Evolutionary conservation across 2,797 vertebrate genomes (phyloP).

Genomic region (Remorina albescens): DNA sequence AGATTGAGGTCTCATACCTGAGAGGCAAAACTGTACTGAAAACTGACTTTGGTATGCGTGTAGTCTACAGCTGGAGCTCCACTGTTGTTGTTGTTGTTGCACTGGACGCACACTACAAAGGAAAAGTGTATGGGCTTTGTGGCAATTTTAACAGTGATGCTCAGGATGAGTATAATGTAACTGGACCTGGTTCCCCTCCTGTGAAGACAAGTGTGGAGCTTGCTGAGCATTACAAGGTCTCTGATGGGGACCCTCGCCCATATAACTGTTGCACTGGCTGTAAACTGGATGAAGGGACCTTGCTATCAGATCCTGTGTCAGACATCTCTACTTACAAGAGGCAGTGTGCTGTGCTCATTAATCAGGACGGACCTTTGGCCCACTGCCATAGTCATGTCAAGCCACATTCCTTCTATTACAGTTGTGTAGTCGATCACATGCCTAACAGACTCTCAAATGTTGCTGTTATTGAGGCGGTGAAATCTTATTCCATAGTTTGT

Average conservation of each 20-base stretch:
- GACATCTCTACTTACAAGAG: background rate
- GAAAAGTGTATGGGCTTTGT: constrained; percentile 61
- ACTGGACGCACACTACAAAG: constrained; percentile 34
- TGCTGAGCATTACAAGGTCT: constrained; percentile 44
- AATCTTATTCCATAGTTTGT: constrained; percentile 48
- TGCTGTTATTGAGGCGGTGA: constrained; percentile 3
- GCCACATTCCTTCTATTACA: constrained; percentile 35
- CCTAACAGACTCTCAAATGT: background rate
- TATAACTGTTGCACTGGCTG: constrained; percentile 35
- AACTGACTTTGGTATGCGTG: constrained; percentile 55
- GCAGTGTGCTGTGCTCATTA: constrained; percentile 24
- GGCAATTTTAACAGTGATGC: constrained; percentile 57
- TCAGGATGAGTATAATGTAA: constrained; percentile 38
- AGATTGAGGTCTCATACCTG: constrained; percentile 35
- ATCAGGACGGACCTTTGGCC: constrained; percentile 4
- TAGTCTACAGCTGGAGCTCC: constrained; percentile 44
- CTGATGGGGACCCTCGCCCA: constrained; percentile 29
- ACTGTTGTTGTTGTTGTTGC: constrained; percentile 50
- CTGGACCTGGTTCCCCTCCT: background rate
- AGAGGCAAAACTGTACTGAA: constrained; percentile 27
- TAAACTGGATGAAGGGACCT: background rate
- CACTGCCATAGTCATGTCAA: constrained; percentile 13
- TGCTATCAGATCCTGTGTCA: background rate
- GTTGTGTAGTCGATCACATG: constrained; percentile 20
- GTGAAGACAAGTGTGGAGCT: constrained; percentile 16